These are phyloP conservation scores for Pogonomyrmex barbatus DNA, from an alignment of 1,140 invertebrate genomes.

Conservation along the genomic window DNA sequence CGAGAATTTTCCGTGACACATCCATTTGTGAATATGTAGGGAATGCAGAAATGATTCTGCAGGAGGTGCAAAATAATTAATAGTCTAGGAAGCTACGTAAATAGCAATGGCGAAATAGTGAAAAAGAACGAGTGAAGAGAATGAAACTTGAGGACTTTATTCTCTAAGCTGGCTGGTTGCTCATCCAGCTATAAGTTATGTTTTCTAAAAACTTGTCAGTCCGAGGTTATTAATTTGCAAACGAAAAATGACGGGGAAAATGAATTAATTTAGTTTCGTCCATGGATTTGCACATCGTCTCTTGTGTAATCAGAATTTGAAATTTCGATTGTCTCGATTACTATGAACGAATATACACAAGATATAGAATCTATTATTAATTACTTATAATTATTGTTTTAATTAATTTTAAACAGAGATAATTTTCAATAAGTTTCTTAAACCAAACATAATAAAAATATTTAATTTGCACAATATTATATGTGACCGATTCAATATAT, in stretches of 20 bases:
- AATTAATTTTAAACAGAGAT: neutral
- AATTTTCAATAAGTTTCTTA: neutral
- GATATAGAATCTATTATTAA: neutral
- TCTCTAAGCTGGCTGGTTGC: neutral
- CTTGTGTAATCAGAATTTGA: constrained; percentile 45
- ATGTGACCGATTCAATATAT: neutral
- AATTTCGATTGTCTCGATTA: neutral
- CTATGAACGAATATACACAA: neutral
- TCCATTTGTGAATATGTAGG: neutral
- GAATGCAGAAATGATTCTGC: constrained; percentile 8
- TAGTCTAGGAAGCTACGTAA: neutral
- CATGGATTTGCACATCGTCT: constrained; percentile 7
- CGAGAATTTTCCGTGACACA: constrained; percentile 26
- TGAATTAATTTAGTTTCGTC: constrained; percentile 43
- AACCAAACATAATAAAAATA: neutral
- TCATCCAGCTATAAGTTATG: neutral
- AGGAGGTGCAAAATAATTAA: constrained; percentile 32
- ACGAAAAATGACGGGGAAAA: constrained; percentile 9
- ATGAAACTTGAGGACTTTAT: constrained; percentile 8
- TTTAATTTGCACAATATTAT: neutral
- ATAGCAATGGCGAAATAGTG: neutral
- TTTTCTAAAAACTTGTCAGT: constrained; percentile 34
- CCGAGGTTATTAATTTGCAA: constrained; percentile 41
- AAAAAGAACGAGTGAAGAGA: constrained; percentile 24
- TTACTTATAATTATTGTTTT: neutral